Evolutionary conservation across 2,888 invertebrate species (phyloP).

Genomic region (Pasiphila rectangulata): DNA sequence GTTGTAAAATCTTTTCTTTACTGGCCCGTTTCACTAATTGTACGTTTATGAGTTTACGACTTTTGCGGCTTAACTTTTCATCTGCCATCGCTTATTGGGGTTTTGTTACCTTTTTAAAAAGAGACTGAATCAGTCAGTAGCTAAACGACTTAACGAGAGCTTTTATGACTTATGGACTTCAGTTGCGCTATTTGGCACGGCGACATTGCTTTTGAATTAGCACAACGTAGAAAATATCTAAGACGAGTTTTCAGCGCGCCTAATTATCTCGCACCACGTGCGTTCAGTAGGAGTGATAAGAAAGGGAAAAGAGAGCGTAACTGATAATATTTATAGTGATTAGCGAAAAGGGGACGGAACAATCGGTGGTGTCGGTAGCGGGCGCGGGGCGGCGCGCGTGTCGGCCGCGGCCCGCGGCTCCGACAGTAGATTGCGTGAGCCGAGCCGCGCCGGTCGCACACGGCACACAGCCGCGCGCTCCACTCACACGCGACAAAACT

Average conservation of each 20-base stretch:
- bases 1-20: conserved; percentile 82
- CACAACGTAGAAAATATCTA: neutral
- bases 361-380: conserved; percentile 67
- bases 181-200: conserved; percentile 14
- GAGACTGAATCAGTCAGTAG: conserved; percentile 2
- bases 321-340: conserved; percentile 80
- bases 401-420: conserved; percentile 73
- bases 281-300: conserved; percentile 69
- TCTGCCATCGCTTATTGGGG: conserved; percentile 65
- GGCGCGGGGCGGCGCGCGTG: conserved; percentile 83
- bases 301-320: conserved; percentile 72
- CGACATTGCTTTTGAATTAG: conserved; percentile 15
- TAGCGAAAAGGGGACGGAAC: conserved; percentile 81
- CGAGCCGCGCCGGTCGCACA: conserved; percentile 81
- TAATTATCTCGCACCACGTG: conserved; percentile 52
- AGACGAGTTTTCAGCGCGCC: conserved; percentile 8
- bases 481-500: conserved; percentile 70
- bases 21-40: conserved; percentile 80
- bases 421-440: conserved; percentile 84
- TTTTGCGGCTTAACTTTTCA: conserved; percentile 75
- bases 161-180: conserved; percentile 11
- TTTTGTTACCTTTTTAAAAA: conserved; percentile 58
- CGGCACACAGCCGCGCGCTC: conserved; percentile 62
- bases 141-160: neutral
- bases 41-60: conserved; percentile 81